A percentile compares a stretch with the other conserved stretches of the same genome.
phyloP scores from a whole-genome alignment of 2,113 vertebrate species.

The Megaceryle torquata region DNA sequence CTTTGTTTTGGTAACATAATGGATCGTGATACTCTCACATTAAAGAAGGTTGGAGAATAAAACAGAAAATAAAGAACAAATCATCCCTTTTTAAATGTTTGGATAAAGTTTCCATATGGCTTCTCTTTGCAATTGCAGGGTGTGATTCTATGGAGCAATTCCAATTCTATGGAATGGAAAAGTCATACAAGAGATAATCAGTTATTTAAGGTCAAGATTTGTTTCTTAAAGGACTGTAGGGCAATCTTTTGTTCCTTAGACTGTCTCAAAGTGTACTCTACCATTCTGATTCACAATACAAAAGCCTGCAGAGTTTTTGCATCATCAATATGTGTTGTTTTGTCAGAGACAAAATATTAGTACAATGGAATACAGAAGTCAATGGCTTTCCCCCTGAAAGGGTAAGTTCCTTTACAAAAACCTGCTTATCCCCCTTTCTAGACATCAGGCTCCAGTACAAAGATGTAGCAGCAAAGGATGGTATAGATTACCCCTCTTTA shows the following conservation, averaged over 20 bases:
- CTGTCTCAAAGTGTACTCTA: not conserved
- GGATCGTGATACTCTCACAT: not conserved
- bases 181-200: not conserved
- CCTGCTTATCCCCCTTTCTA: not conserved
- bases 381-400: not conserved
- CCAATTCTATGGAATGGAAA: not conserved
- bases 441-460: not conserved
- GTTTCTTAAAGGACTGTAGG: not conserved
- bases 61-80: not conserved
- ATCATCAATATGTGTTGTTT: not conserved
- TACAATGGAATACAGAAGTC: not conserved
- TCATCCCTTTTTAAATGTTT: not conserved
- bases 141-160: not conserved
- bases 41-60: not conserved
- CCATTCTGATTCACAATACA: not conserved
- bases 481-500: not conserved
- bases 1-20: not conserved
- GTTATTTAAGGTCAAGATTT: not conserved
- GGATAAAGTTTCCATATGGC: not conserved
- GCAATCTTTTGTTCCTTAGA: not conserved
- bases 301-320: not conserved
- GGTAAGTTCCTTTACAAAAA: not conserved
- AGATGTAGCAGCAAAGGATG: not conserved
- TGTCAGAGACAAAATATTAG: not conserved
- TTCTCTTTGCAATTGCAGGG: not conserved